Evolutionary conservation across 2,888 invertebrate species (phyloP), one percentile per base, ranked within the genome.

Genomic region (Strigamia crassipes): DNA sequence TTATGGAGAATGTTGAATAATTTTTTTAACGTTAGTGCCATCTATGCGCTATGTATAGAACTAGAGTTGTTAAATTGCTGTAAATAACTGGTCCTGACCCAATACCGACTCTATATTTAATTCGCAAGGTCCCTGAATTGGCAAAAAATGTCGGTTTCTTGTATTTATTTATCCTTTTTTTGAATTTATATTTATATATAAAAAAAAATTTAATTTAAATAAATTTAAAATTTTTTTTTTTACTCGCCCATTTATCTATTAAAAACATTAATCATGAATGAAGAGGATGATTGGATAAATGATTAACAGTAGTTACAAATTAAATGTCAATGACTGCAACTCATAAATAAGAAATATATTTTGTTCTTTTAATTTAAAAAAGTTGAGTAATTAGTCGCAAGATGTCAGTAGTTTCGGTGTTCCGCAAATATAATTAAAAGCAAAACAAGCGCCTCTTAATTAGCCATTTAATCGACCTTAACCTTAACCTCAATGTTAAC

Each of bases 301-400:
- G 61, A 66, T 66, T 66, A 66, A 66, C 61, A n/a, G 61, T 66
- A 10, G 61, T 66, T 66, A 66, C 61, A 66, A 66, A 66, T 66
- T 66, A 66, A 66, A 66, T 66, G 61, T 66, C 61, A 66, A 66
- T 66, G 61, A 66, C 23, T 23, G 61, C 21, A n/a, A 23, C 21
- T 66, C 18, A 66, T 46, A 21, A 66, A 66, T 15, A 21, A 21
- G 23, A 66, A 61, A 9, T 1, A 1, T 2, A 10, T 61, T 1
- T 12, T 12, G 61, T 1, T 27, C 27, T 21, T n/a, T 66, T 23
- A 66, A 66, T 23, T 66, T n/a, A n/a, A 46, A 46, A 46, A n/a
- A n/a, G 13, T 13, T 46, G 2, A 12, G 3, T 15, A 46, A 46
- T 46, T 46, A n/a, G 2, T 46, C 46, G 1, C 6, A 46, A 46